phyloP scores from a whole-genome alignment of 2,888 invertebrate genomes.

The Tenthredo notha region DNA sequence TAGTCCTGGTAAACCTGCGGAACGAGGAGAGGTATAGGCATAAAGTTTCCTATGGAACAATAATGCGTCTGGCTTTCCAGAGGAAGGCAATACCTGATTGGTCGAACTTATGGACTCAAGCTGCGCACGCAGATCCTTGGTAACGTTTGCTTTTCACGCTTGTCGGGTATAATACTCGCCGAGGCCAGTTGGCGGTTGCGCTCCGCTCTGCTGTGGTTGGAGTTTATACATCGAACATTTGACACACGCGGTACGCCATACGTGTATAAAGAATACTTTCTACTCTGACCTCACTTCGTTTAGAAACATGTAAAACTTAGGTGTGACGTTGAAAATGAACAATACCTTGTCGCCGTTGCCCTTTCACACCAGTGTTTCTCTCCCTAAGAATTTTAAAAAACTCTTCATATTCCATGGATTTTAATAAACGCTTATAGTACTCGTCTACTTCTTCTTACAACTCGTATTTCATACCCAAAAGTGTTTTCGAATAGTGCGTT shows the following conservation, averaged over 20 bases:
- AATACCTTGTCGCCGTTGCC: slow-evolving; percentile 5
- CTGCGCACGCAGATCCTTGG: slow-evolving; percentile 26
- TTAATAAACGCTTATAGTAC: not conserved
- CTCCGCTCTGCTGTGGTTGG: slow-evolving; percentile 47
- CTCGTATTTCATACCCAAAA: not conserved
- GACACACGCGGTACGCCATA: slow-evolving; percentile 49
- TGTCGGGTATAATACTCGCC: slow-evolving; percentile 18
- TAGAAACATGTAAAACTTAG: slow-evolving; percentile 47
- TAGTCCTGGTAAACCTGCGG: slow-evolving; percentile 27
- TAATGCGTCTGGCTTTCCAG: slow-evolving; percentile 28
- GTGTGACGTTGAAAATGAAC: slow-evolving; percentile 44
- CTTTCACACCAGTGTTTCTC: slow-evolving; percentile 22
- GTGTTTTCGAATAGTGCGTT: not conserved
- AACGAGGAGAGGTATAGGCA: not conserved
- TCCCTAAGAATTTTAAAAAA: not conserved
- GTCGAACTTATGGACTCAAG: slow-evolving; percentile 27
- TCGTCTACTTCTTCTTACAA: not conserved
- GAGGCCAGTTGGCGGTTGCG: slow-evolving; percentile 53
- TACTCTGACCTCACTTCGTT: slow-evolving; percentile 69
- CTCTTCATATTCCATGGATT: not conserved
- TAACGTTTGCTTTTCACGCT: slow-evolving; percentile 52
- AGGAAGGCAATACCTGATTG: slow-evolving; percentile 40
- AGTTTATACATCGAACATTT: slow-evolving; percentile 22
- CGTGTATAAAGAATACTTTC: slow-evolving; percentile 69
- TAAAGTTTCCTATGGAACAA: slow-evolving; percentile 42